Evolutionary conservation across 2,113 vertebrate genomes (phyloP).

Genomic region (Pelmatolapia mariae): DNA sequence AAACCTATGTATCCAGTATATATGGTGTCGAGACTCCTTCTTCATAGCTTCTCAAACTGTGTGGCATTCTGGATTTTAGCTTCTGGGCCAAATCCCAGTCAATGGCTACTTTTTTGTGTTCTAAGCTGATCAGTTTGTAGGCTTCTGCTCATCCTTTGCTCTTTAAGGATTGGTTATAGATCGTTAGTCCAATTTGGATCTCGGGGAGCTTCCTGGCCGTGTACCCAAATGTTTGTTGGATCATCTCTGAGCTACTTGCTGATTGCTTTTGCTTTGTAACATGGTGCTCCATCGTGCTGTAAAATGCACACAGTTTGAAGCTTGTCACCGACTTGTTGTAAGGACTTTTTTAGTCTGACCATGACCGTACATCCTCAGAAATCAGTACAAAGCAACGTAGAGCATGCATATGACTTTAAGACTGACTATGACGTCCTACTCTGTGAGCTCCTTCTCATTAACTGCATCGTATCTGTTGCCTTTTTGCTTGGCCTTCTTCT

Average conservation of each 20-base stretch:
- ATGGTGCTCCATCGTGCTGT: neutral
- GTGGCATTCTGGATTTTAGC: neutral
- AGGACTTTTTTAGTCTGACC: neutral
- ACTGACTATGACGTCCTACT: neutral
- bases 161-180: neutral
- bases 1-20: neutral
- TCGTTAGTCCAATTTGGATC: neutral
- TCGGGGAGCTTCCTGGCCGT: neutral
- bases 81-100: neutral
- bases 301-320: neutral
- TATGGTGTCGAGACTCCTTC: neutral
- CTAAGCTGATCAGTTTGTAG: neutral
- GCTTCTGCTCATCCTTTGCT: neutral
- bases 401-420: neutral
- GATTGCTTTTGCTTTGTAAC: neutral
- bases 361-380: neutral
- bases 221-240: neutral
- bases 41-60: neutral
- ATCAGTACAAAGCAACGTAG: neutral
- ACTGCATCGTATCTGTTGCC: slow-evolving; percentile 2
- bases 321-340: neutral
- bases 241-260: neutral
- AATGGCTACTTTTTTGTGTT: neutral
- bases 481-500: slow-evolving; percentile 12
- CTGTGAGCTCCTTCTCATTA: neutral